phyloP scores from a whole-genome alignment of 2,797 vertebrate species.

The Leucoraja ocellata region DNA sequence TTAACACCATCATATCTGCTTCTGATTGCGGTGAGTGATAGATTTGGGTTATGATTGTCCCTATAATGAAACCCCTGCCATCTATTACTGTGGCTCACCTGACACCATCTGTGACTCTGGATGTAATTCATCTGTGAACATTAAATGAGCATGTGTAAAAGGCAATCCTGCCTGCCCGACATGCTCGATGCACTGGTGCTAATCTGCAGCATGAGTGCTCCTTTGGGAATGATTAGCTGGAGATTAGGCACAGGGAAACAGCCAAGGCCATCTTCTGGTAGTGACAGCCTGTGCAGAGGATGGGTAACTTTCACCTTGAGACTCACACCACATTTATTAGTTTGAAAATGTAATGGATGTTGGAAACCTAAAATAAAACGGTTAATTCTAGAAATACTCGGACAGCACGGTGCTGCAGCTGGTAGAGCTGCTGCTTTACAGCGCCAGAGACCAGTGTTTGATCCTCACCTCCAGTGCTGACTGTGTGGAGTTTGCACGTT shows the following conservation, averaged over 20 bases:
- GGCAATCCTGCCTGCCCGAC: background rate
- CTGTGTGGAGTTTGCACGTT: too few relatives aligned
- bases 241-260: background rate
- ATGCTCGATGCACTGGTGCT: background rate
- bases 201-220: background rate
- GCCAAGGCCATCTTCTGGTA: background rate
- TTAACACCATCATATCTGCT: background rate
- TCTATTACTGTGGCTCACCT: background rate
- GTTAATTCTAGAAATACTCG: too few relatives aligned
- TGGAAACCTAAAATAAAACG: too few relatives aligned
- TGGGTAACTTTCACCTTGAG: background rate
- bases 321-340: background rate
- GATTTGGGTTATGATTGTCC: background rate
- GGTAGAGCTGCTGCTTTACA: too few relatives aligned
- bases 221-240: background rate
- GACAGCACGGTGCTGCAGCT: too few relatives aligned
- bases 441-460: too few relatives aligned
- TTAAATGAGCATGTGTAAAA: background rate
- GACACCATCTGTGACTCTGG: slow-evolving; percentile 14
- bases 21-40: background rate
- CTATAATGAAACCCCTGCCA: background rate
- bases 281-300: background rate
- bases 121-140: slow-evolving; percentile 19
- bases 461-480: too few relatives aligned
- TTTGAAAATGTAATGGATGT: background rate